These are phyloP conservation scores for Steromphala cineraria DNA, from an alignment of 2,888 invertebrate species.

Conservation along the genomic window DNA sequence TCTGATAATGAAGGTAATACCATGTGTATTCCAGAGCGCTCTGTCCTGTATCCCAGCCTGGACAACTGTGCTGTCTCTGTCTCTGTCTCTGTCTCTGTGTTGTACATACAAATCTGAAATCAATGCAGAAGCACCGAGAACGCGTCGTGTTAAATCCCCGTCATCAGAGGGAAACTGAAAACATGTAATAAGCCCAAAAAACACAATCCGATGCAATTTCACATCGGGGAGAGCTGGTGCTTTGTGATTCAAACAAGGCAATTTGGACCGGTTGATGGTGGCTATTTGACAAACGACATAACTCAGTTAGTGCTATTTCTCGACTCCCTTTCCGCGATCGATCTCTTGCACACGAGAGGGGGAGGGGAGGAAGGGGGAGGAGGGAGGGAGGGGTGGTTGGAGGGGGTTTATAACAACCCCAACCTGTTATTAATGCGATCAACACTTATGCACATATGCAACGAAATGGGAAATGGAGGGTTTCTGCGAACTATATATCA, in stretches of 20 bases:
- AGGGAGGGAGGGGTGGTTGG: neutral
- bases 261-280: neutral
- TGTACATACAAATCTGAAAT: neutral
- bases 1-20: no score
- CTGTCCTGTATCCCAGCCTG: no score
- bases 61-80: no score
- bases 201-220: neutral
- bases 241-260: conserved; percentile 8
- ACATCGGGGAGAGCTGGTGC: neutral
- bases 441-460: conserved; percentile 10
- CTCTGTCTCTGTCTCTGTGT: no score
- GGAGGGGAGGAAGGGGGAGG: neutral
- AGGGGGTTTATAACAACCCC: neutral
- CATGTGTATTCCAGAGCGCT: no score
- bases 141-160: neutral
- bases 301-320: neutral
- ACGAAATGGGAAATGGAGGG: neutral
- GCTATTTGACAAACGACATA: conserved; percentile 6
- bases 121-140: neutral
- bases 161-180: neutral
- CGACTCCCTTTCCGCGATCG: neutral
- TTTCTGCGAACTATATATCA: neutral
- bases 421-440: conserved; percentile 6
- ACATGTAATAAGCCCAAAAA: conserved; percentile 5
- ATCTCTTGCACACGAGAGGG: neutral